Base-by-base conservation (phyloP, 1,140 invertebrate species). In the Cyrtorhinus lividipennis region DNA sequence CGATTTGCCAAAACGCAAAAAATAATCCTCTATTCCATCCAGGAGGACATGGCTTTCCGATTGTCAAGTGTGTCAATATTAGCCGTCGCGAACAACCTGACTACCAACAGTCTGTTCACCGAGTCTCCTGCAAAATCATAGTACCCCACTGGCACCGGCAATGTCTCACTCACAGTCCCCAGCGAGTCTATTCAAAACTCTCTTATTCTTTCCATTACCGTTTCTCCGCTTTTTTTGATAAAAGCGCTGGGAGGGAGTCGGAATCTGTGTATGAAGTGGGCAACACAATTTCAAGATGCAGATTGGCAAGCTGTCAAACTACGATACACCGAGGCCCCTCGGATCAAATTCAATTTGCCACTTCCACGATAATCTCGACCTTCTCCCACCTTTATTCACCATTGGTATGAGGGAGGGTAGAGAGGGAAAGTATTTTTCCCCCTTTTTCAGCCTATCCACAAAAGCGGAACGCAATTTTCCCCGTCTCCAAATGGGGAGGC, bases 311-410 rank as follows among this genome's bases (percentile, higher is more conserved):
- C 48, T 53, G 48, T 53, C 48, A 53, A 53, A 53, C 48, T 53
- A 53, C 48, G 48, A 53, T 53, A 53, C 48, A 53, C 48, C 48
- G 48, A 15, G 30, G 30, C 30, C 10, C 48, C 20, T 20, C 48
- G 48, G 48, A 53, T 53, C 48, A 53, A 53, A 53, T 53, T 53
- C 48, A 53, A 53, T 53, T 53, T 53, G 48, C 48, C 48, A 53
- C 48, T 53, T 53, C 48, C 48, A 53, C 8, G 48, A 53, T 53
- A 53, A 53, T 53, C 48, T 53, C 48, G 48, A 53, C 48, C 48
- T 22, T 22, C 20, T 5, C 5, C 48, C 20, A 10, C 12, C 48
- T 20, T 20, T 22, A 3, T 20, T 13, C 48, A 10, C 3, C 30
- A 15, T 38, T 38, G 5, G 5, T 38, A 5, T 38, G 15, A 5